Evolutionary conservation across 2,797 vertebrate genomes (phyloP).

Genomic region (Acanthurus tractus): DNA sequence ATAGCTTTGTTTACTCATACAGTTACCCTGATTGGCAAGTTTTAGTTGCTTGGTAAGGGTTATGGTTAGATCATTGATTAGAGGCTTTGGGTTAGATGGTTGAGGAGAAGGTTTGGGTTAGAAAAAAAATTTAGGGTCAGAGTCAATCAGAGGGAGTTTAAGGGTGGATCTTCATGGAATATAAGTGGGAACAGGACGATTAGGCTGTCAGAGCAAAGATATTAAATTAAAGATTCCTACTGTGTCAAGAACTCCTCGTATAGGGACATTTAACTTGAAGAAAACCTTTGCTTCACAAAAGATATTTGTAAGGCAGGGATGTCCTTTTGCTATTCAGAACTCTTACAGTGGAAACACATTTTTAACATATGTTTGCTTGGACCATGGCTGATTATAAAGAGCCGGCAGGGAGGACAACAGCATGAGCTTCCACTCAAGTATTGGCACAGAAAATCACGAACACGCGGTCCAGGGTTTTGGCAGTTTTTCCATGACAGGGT

Average conservation of each 20-base stretch:
- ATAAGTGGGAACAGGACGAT: no score
- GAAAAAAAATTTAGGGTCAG: no score
- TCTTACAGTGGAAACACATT: slow-evolving; percentile 1
- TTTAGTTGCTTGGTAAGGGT: no score
- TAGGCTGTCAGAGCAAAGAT: no score
- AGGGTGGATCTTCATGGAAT: no score
- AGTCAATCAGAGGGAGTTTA: no score
- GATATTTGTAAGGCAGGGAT: not conserved
- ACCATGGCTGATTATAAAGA: slow-evolving; percentile 50
- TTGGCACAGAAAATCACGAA: slow-evolving; percentile 54
- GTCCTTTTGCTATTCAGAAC: slow-evolving; percentile 7
- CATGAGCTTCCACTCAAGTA: slow-evolving; percentile 30
- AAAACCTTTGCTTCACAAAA: not conserved
- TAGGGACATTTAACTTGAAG: not conserved
- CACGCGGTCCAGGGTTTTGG: slow-evolving; percentile 34
- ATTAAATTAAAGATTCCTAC: not conserved
- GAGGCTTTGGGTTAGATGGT: no score
- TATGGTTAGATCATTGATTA: no score
- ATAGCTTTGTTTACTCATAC: no score
- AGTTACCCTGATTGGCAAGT: no score
- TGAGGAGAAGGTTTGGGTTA: no score
- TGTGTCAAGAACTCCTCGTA: not conserved
- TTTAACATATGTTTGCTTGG: slow-evolving; percentile 19
- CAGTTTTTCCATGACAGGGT: slow-evolving; percentile 58
- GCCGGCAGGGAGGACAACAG: slow-evolving; percentile 25